Base-by-base conservation (phyloP, 2,888 invertebrate species). In the Corythucha ciliata region DNA sequence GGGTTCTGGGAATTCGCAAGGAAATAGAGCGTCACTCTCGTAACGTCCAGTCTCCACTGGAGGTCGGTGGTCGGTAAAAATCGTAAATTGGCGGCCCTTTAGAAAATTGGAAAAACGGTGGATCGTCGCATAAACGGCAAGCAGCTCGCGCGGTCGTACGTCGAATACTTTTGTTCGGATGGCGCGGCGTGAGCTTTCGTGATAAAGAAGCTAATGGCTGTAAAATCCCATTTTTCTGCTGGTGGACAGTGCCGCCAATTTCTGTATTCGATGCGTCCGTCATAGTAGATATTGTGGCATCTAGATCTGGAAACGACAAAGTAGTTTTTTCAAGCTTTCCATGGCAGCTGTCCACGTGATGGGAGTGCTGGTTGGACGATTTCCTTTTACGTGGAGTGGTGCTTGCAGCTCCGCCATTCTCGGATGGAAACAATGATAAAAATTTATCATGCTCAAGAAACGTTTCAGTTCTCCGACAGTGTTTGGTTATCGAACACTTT, bases 181-280 rank as follows among this genome's bases (percentile, higher is more conserved):
- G 27, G 24, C n/a, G n/a, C n/a, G n/a, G n/a, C 3, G 46, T 27
- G 1, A 57, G 40, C 24, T 53, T 56, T 27, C 41, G 24, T 8
- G 55, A 57, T 29, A 57, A 58, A 34, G 48, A 58, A 21, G 48
- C 50, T n/a, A 58, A 14, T 22, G 58, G 58, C 34, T 46, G 39
- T 21, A 37, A 32, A 7, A n/a, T 3, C 7, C 48, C 33, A 10
- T 53, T 16, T 1, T 22, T 3, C 22, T 34, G 24, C 53, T 69
- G 69, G 48, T 70, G 66, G 7, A 70, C 42, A 0, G 62, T 65
- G 1, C 66, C 67, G 1, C 69, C 69, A 4, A 68, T 62, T 2
- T 67, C 63, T 1, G 27, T 52, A 29, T 67, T 65, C 0, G 68
- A 69, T 1, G 69, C 69, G 50, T 69, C 68, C 0, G 63, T 63